Percentiles rank a stretch among this genome's conserved stretches.
Evolutionary conservation across 2,797 vertebrate species (phyloP).

Genomic region (Dendrocincla fuliginosa): DNA sequence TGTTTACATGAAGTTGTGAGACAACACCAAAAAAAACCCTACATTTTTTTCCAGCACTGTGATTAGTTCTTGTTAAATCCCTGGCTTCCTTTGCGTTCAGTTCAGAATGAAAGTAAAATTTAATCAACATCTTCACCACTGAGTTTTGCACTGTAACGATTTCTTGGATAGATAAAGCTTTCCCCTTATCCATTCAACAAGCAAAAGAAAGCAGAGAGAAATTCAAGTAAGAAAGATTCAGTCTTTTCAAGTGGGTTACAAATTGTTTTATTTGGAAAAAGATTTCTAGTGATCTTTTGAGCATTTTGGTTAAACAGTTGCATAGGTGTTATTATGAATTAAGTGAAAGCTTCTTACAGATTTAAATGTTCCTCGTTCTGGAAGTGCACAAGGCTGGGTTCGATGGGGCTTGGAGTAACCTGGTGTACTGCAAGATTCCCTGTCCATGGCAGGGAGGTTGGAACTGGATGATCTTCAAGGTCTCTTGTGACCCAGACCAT

Average conservation of each 20-base stretch:
- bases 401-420: background rate
- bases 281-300: background rate
- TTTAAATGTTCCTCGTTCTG: background rate
- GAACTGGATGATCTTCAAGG: background rate
- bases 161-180: background rate
- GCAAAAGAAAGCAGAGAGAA: background rate
- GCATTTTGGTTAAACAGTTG: background rate
- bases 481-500: background rate
- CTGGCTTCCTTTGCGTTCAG: background rate
- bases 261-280: background rate
- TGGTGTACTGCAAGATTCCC: background rate
- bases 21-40: background rate
- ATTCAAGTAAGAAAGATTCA: background rate
- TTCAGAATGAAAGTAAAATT: background rate
- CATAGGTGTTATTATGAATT: background rate
- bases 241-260: background rate
- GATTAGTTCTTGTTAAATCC: slow-evolving; percentile 7
- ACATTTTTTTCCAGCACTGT: background rate
- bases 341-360: background rate
- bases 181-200: background rate
- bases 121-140: background rate
- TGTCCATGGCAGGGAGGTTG: background rate
- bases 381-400: background rate
- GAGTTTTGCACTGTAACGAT: background rate
- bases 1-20: background rate